Evolutionary conservation across 2,113 vertebrate species (phyloP).

Genomic region (Pandion haliaetus): DNA sequence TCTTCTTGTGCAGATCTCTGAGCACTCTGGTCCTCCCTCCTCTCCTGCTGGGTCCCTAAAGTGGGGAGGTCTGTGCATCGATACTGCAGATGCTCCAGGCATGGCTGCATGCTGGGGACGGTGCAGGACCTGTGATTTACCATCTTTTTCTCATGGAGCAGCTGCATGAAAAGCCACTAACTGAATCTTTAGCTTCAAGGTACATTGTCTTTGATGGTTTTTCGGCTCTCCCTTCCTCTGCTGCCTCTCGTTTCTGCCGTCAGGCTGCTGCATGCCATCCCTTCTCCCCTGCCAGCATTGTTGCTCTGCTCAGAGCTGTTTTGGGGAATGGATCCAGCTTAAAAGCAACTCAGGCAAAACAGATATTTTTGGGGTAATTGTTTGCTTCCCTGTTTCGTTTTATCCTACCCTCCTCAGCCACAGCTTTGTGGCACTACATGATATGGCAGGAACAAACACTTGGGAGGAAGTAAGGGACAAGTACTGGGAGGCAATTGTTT

Average conservation of each 20-base stretch:
- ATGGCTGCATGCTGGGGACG: background rate
- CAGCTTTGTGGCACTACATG: background rate
- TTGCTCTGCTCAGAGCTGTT: background rate
- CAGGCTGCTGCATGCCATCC: background rate
- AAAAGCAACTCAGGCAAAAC: background rate
- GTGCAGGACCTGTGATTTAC: background rate
- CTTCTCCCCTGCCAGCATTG: background rate
- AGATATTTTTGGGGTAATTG: background rate
- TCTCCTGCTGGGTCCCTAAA: background rate
- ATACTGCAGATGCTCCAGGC: background rate
- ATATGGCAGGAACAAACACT: background rate
- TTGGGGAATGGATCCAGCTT: background rate
- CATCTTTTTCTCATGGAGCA: background rate
- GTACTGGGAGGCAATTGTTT: background rate
- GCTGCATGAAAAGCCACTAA: background rate
- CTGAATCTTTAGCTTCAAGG: background rate
- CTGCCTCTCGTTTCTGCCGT: background rate
- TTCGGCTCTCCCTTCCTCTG: background rate
- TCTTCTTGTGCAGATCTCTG: background rate
- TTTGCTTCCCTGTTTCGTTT: background rate
- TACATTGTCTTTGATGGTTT: background rate
- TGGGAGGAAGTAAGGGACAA: background rate
- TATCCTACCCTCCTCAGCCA: background rate
- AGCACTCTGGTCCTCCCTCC: background rate
- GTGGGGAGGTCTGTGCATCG: fast-evolving